Evolutionary conservation across 2,888 invertebrate species (phyloP), one percentile per base, ranked within the genome.

Genomic region (Hoplodrina blanda): DNA sequence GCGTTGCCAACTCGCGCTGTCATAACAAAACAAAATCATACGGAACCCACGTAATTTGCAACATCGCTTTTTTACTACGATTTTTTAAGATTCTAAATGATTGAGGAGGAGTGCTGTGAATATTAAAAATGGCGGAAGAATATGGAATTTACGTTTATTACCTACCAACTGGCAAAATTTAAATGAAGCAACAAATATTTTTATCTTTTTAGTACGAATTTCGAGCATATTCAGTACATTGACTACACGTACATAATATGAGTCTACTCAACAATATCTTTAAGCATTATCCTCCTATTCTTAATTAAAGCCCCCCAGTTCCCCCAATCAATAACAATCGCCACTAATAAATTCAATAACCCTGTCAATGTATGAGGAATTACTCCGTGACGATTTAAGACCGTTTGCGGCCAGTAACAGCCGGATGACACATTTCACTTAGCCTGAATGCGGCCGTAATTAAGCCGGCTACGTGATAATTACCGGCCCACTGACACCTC

Each of bases 21-120:
- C 95, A 96, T 95, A 96, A 96, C 95, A 95, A 93, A 92, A 93
- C 93, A 93, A 90, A 94, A 92, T 94, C 94, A 91, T 92, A 92
- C 90, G 85, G 87, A 90, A 89, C 90, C 88, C 84, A 85, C 79
- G 83, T 83, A 84, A 89, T 89, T 92, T 91, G 91, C 91, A 90
- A 91, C 90, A 88, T 87, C 87, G 90, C 89, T 87, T 88, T 88
- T 84, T 70, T 73, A 69, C 80, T 78, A 76, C 82, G 85, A 86
- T 74, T 82, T 78, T 84, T 84, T 82, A 74, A 82, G 73, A 61
- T 70, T 73, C 63, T 78, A 74, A 86, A 84, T 84, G 53, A 78
- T 78, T 84, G 72, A 82, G 65, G 67, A 83, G 73, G 62, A 67
- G 57, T 77, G 73, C 63, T 64, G 57, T 84, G 76, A 71, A 76